Percentiles rank a stretch among this genome's conserved stretches.
phyloP scores from a whole-genome alignment of 2,888 invertebrate species.

The Altica lythri region DNA sequence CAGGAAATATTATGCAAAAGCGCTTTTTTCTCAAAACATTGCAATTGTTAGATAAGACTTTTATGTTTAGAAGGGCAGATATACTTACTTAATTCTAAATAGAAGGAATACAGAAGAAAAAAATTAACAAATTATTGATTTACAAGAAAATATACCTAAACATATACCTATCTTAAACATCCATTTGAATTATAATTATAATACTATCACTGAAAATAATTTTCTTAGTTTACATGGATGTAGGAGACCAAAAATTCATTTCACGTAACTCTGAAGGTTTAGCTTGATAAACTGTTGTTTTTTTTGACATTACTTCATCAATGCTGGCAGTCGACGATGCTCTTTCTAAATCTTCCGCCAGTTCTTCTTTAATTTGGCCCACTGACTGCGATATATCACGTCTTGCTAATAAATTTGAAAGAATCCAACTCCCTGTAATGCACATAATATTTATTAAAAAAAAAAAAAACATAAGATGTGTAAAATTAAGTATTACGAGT shows the following conservation, averaged over 20 bases:
- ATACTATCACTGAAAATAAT: conserved; percentile 1
- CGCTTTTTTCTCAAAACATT: too few relatives aligned
- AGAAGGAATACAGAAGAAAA: too few relatives aligned
- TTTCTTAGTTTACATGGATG: conserved; percentile 69
- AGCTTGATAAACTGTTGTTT: conserved; percentile 58
- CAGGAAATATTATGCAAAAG: too few relatives aligned
- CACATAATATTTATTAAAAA: conserved; percentile 41
- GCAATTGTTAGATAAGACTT: too few relatives aligned
- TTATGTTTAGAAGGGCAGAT: too few relatives aligned
- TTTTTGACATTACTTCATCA: conserved; percentile 50
- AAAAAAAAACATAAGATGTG: too few relatives aligned
- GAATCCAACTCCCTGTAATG: conserved; percentile 63
- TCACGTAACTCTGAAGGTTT: conserved; percentile 76
- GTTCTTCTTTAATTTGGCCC: conserved; percentile 65
- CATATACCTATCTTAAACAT: too few relatives aligned
- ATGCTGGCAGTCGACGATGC: conserved; percentile 41
- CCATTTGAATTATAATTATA: too few relatives aligned
- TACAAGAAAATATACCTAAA: too few relatives aligned
- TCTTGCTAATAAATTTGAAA: conserved; percentile 69
- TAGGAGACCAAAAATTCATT: conserved; percentile 86
- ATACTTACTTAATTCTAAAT: too few relatives aligned
- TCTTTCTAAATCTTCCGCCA: conserved; percentile 51
- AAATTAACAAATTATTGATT: too few relatives aligned
- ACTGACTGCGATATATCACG: conserved; percentile 66
- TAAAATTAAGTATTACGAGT: too few relatives aligned